phyloP scores from a whole-genome alignment of 1,140 invertebrate species.

The Magallana gigas region DNA sequence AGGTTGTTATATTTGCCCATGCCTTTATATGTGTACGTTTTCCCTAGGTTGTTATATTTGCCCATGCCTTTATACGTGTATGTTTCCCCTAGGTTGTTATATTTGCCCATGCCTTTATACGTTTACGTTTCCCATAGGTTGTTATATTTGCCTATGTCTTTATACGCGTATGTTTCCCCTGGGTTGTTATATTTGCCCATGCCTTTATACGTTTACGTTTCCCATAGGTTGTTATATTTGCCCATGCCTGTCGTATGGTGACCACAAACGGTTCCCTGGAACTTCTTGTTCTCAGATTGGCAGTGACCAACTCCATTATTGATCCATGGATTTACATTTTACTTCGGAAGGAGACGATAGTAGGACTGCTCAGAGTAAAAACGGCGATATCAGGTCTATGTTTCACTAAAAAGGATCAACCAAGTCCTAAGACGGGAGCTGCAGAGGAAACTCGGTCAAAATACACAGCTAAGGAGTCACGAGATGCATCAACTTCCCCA shows the following conservation, averaged over 20 bases:
- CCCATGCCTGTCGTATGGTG: background rate
- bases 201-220: too few species aligned
- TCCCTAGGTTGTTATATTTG: too few species aligned
- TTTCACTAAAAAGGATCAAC: background rate
- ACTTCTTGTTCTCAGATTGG: constrained; percentile 23
- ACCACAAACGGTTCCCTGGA: constrained; percentile 1
- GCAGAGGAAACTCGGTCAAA: background rate
- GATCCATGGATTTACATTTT: constrained; percentile 39
- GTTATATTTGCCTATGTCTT: too few species aligned
- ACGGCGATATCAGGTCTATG: background rate
- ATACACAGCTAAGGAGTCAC: background rate
- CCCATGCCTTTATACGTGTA: too few species aligned
- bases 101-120: too few species aligned
- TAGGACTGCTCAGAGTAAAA: constrained; percentile 3
- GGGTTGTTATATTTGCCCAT: too few species aligned
- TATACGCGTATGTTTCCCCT: too few species aligned
- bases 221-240: background rate
- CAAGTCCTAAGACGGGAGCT: background rate
- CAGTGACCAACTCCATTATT: constrained; percentile 25
- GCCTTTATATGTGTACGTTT: too few species aligned
- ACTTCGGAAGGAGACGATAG: constrained; percentile 25
- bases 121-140: too few species aligned
- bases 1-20: too few species aligned
- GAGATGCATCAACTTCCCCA: background rate
- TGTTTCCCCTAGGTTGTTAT: too few species aligned